Conservation (phyloP, 2,888 invertebrate species). For the Caprella mutica region DNA sequence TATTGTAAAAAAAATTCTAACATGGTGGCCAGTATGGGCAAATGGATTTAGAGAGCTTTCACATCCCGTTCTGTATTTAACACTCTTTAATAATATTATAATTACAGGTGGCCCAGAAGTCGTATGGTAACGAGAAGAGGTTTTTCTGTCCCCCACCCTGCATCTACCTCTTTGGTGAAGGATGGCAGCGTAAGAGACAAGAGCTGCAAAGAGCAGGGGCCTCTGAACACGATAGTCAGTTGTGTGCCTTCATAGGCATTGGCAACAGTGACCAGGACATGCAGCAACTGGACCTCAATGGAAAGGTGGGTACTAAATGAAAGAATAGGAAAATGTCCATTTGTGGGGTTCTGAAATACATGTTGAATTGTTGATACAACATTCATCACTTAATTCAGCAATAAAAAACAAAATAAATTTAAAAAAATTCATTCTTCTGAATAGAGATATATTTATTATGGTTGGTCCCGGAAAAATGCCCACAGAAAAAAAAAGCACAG, state of each 20-base stretch:
- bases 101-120: conserved; percentile 69
- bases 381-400: too few relatives aligned
- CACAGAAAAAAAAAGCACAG: too few relatives aligned
- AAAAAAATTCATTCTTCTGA: too few relatives aligned
- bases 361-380: too few relatives aligned
- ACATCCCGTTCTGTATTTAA: background rate
- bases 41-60: too few relatives aligned
- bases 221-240: conserved; percentile 75
- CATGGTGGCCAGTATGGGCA: too few relatives aligned
- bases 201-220: conserved; percentile 83
- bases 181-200: conserved; percentile 91
- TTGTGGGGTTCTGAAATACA: too few relatives aligned
- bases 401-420: too few relatives aligned
- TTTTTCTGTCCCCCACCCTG: conserved; percentile 99
- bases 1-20: too few relatives aligned
- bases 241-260: conserved; percentile 99
- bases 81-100: background rate
- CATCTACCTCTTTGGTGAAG: conserved; percentile 95
- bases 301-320: conserved; percentile 52
- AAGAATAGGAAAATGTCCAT: too few relatives aligned
- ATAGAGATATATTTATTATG: too few relatives aligned
- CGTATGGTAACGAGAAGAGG: conserved; percentile 97
- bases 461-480: too few relatives aligned
- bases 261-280: conserved; percentile 97
- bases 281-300: conserved; percentile 95